Conservation (phyloP, 1,140 invertebrate genomes). For the Eubasilissa regina region DNA sequence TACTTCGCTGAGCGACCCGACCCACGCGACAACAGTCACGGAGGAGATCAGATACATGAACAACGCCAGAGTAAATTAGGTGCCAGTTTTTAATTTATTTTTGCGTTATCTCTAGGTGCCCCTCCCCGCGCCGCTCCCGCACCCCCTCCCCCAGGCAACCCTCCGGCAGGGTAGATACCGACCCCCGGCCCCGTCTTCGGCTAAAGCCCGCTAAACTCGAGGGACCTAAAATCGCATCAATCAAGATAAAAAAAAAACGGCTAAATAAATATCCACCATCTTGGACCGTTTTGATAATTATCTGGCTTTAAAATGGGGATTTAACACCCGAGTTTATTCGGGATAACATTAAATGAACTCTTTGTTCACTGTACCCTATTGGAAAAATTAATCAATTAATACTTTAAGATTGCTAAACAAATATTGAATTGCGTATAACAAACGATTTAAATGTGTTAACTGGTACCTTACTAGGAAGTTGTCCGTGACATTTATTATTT, state of each 20-base stretch:
- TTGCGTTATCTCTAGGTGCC: constrained; percentile 59
- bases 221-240: constrained; percentile 57
- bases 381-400: not conserved
- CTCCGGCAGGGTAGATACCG: constrained; percentile 8
- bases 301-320: constrained; percentile 40
- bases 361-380: not conserved
- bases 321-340: constrained; percentile 33
- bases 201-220: constrained; percentile 38
- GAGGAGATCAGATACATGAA: constrained; percentile 54
- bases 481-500: no score
- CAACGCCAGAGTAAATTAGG: constrained; percentile 59
- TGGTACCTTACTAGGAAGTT: no score
- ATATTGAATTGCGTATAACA: not conserved
- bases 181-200: constrained; percentile 14
- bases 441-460: not conserved
- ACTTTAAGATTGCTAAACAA: no score
- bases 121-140: constrained; percentile 27
- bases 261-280: constrained; percentile 54
- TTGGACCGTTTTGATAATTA: constrained; percentile 48
- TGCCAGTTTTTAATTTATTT: constrained; percentile 62
- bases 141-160: constrained; percentile 21
- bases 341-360: constrained; percentile 33
- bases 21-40: constrained; percentile 41
- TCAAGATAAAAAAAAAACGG: constrained; percentile 58
- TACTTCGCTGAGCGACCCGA: constrained; percentile 39